phyloP scores from a whole-genome alignment of 2,113 vertebrate genomes.

The Tyto alba region DNA sequence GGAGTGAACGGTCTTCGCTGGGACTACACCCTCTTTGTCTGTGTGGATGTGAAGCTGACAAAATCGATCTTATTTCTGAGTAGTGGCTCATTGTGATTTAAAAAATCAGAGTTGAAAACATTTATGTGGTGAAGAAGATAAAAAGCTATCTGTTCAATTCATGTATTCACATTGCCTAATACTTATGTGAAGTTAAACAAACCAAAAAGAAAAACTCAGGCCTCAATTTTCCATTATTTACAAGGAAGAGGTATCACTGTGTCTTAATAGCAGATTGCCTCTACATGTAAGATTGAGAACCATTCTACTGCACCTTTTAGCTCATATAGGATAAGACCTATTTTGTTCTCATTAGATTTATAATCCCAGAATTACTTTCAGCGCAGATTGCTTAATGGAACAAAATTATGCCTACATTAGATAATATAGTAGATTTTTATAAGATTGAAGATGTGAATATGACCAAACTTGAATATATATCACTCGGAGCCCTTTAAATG shows the following conservation, averaged over 20 bases:
- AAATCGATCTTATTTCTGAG: not conserved
- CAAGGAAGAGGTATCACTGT: rapidly evolving
- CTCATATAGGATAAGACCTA: not conserved
- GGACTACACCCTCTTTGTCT: not conserved
- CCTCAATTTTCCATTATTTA: not conserved
- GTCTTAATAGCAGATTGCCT: not conserved
- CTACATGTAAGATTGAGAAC: not conserved
- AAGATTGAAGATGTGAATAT: not conserved
- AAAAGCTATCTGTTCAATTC: not conserved
- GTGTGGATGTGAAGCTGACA: not conserved
- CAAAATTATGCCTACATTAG: not conserved
- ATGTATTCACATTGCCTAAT: not conserved
- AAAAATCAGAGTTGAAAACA: not conserved
- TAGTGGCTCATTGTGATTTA: not conserved
- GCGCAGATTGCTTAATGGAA: constrained; percentile 28
- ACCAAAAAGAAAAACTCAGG: not conserved
- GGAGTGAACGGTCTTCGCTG: not conserved
- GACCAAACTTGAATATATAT: not conserved
- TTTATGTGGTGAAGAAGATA: not conserved
- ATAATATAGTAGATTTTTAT: not conserved
- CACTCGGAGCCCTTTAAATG: not conserved
- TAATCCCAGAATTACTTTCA: constrained; percentile 12
- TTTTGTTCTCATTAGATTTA: constrained; percentile 19
- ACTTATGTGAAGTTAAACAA: not conserved
- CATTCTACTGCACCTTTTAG: not conserved